These are phyloP conservation scores for Drosophila fulvimacula DNA, from an alignment of 2,888 invertebrate species.

Conservation along the genomic window DNA sequence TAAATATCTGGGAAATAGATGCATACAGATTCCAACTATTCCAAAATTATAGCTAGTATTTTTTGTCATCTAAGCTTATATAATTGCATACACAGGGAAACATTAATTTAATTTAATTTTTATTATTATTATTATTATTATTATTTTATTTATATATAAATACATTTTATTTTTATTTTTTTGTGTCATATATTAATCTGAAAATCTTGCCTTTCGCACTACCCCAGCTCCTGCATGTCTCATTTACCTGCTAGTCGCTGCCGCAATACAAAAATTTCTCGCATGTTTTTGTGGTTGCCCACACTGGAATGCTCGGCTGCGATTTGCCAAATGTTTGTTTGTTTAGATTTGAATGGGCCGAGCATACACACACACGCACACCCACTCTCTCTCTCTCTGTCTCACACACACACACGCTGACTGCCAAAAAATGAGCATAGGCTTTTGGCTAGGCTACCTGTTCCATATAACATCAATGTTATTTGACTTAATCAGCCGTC, in stretches of 20 bases:
- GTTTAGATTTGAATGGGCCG: conserved; percentile 49
- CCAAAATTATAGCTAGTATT: no score
- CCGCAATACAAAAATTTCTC: conserved; percentile 25
- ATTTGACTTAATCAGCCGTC: conserved; percentile 66
- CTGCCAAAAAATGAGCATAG: conserved; percentile 14
- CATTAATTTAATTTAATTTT: no score
- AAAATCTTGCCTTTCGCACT: not conserved
- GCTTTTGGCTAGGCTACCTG: not conserved
- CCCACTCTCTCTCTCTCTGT: not conserved
- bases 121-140: no score
- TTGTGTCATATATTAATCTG: no score
- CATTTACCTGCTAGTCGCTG: conserved; percentile 1
- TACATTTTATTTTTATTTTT: no score
- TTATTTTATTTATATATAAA: not conserved
- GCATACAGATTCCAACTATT: no score
- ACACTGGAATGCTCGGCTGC: conserved; percentile 23
- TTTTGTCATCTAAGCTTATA: no score
- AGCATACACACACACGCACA: conserved; percentile 6
- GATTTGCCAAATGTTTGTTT: conserved; percentile 51
- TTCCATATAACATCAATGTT: conserved; percentile 42
- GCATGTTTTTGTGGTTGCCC: conserved; percentile 50
- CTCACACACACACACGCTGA: not conserved
- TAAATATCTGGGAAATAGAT: no score
- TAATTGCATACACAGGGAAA: no score
- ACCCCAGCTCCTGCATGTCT: not conserved